Conservation (phyloP, 2,797 vertebrate genomes). For the Chelonia mydas region DNA sequence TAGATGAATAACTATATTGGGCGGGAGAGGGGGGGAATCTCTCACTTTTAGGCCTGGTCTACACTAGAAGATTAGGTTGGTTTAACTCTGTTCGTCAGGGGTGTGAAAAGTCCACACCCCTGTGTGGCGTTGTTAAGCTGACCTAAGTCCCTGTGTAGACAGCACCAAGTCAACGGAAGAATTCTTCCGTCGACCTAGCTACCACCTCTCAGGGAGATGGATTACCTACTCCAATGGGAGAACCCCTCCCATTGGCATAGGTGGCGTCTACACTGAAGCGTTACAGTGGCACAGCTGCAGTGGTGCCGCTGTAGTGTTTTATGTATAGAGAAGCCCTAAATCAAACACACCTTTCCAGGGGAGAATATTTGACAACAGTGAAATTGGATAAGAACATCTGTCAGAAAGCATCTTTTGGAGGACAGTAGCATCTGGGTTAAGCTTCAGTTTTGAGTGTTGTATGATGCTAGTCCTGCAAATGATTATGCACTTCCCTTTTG, state of each 20-base stretch:
- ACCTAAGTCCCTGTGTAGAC: neutral
- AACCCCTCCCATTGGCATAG: neutral
- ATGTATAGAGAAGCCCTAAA: neutral
- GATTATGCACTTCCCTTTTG: neutral
- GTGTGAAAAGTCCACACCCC: neutral
- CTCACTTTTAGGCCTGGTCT: neutral
- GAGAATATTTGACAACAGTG: neutral
- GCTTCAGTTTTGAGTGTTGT: neutral
- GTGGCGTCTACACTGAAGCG: neutral
- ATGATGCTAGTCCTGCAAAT: neutral
- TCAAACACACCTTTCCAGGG: neutral
- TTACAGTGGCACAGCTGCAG: neutral
- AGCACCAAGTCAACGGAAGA: neutral
- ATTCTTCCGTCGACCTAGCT: neutral
- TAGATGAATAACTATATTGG: neutral
- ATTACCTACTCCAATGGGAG: neutral
- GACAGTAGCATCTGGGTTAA: accelerated
- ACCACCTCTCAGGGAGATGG: neutral
- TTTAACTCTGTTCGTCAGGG: neutral
- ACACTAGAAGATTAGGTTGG: neutral
- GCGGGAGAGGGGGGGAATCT: slow-evolving; percentile 31
- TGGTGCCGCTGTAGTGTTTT: neutral
- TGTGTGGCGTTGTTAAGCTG: neutral
- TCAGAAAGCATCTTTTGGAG: neutral
- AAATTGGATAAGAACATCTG: neutral